A percentile compares a stretch with the other conserved stretches of the same genome.
Evolutionary conservation across 2,797 vertebrate genomes (phyloP).

Genomic region (Etheostoma nigrum): DNA sequence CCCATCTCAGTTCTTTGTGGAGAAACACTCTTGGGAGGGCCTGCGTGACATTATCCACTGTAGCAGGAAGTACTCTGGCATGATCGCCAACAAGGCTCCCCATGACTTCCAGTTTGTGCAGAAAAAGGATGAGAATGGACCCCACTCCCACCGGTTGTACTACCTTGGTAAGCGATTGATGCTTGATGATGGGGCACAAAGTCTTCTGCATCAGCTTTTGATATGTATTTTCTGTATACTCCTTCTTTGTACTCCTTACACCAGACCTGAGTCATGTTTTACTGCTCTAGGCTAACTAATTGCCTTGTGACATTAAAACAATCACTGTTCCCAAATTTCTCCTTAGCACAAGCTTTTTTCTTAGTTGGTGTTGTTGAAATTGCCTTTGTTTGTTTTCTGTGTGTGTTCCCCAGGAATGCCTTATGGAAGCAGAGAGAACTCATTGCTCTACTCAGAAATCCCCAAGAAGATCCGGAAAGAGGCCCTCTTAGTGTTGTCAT

Average conservation of each 20-base stretch:
- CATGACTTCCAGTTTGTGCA: conserved; percentile 98
- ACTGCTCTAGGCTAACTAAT: conserved; percentile 5
- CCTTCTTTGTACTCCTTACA: conserved; percentile 5
- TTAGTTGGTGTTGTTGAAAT: conserved; percentile 5
- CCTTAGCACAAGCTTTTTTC: neutral
- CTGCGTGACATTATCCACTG: conserved; percentile 95
- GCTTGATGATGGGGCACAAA: neutral
- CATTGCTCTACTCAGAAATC: conserved; percentile 97
- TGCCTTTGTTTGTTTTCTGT: conserved; percentile 18
- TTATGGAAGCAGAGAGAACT: conserved; percentile 97
- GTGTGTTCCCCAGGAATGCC: conserved; percentile 90
- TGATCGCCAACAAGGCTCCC: conserved; percentile 96
- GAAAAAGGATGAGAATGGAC: conserved; percentile 92
- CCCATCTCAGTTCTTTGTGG: conserved; percentile 93
- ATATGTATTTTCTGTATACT: conserved; percentile 1
- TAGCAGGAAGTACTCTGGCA: conserved; percentile 96
- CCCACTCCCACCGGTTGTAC: conserved; percentile 96
- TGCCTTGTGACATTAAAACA: conserved; percentile 23
- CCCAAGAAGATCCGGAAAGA: conserved; percentile 97
- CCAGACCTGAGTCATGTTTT: conserved; percentile 14
- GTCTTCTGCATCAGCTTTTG: neutral
- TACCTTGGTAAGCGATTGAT: conserved; percentile 90
- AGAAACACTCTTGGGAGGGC: conserved; percentile 97
- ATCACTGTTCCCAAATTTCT: conserved; percentile 6
- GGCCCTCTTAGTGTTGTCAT: conserved; percentile 94